Evolutionary conservation across 2,888 invertebrate species (phyloP).

Genomic region (Apantesis nais): DNA sequence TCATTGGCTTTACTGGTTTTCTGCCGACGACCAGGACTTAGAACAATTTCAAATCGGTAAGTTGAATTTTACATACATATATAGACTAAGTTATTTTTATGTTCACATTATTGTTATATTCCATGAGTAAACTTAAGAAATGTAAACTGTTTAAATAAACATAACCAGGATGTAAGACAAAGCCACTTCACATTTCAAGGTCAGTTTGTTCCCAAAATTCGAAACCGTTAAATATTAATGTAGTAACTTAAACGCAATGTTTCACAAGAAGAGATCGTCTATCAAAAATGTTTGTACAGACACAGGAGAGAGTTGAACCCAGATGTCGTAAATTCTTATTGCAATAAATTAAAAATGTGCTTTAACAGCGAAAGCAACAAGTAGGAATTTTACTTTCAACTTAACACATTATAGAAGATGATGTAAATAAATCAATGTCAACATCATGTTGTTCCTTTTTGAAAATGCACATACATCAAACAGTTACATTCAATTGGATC

Average conservation of each 20-base stretch:
- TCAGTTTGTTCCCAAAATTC: slow-evolving; percentile 35
- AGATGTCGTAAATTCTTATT: slow-evolving; percentile 42
- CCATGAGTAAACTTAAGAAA: slow-evolving; percentile 21
- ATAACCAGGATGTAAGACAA: slow-evolving; percentile 24
- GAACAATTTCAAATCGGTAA: slow-evolving; percentile 93
- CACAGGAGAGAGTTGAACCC: slow-evolving; percentile 39
- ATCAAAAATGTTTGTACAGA: slow-evolving; percentile 30
- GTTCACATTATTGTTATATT: slow-evolving; percentile 32
- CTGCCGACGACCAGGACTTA: slow-evolving; percentile 89
- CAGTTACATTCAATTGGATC: not conserved
- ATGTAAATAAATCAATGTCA: slow-evolving; percentile 34
- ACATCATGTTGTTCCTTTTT: slow-evolving; percentile 14
- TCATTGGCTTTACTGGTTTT: slow-evolving; percentile 90
- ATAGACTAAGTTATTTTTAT: slow-evolving; percentile 9
- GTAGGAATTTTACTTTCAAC: slow-evolving; percentile 52
- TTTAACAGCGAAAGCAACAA: slow-evolving; percentile 57
- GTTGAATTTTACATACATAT: slow-evolving; percentile 43
- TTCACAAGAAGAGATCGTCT: slow-evolving; percentile 42
- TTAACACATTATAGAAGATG: slow-evolving; percentile 31
- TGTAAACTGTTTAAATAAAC: slow-evolving; percentile 9
- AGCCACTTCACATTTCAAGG: slow-evolving; percentile 35
- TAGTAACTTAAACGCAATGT: slow-evolving; percentile 29
- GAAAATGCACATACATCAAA: slow-evolving; percentile 20
- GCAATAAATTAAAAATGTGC: slow-evolving; percentile 51
- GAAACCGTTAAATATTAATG: slow-evolving; percentile 41